Conservation (phyloP, 2,888 invertebrate genomes). For the Amblyteles armatorius region DNA sequence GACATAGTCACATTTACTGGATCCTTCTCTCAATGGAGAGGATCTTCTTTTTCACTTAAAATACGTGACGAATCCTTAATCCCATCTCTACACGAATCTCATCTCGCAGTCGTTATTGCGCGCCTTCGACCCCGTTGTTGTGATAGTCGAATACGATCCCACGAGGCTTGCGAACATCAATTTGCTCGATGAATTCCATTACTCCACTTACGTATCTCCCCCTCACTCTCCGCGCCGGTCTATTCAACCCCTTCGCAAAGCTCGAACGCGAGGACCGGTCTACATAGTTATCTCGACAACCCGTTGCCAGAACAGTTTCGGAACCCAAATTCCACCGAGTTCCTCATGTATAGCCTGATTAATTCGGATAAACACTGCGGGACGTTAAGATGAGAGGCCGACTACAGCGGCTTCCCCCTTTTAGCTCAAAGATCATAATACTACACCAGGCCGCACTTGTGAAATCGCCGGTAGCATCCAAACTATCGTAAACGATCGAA, state of each 20-base stretch:
- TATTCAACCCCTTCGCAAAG: constrained; percentile 31
- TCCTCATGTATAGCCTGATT: constrained; percentile 12
- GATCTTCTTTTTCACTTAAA: no score
- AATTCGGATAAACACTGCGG: constrained; percentile 46
- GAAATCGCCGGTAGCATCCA: background rate
- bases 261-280: background rate
- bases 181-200: constrained; percentile 38
- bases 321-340: constrained; percentile 32
- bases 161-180: constrained; percentile 24
- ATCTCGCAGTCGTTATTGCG: background rate
- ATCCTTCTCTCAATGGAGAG: no score
- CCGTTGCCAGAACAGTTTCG: constrained; percentile 24
- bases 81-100: background rate
- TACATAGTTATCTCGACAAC: constrained; percentile 16
- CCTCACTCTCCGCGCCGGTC: constrained; percentile 12
- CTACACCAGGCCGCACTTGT: background rate
- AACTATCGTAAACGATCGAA: constrained; percentile 11
- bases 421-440: constrained; percentile 20
- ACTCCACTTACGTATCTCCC: constrained; percentile 24
- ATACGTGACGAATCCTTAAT: background rate
- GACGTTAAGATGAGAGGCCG: constrained; percentile 17
- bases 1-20: no score
- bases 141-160: background rate
- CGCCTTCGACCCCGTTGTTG: background rate
- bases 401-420: constrained; percentile 8